Base-by-base conservation (phyloP, 2,888 invertebrate genomes). In the Dryobotodes eremita region DNA sequence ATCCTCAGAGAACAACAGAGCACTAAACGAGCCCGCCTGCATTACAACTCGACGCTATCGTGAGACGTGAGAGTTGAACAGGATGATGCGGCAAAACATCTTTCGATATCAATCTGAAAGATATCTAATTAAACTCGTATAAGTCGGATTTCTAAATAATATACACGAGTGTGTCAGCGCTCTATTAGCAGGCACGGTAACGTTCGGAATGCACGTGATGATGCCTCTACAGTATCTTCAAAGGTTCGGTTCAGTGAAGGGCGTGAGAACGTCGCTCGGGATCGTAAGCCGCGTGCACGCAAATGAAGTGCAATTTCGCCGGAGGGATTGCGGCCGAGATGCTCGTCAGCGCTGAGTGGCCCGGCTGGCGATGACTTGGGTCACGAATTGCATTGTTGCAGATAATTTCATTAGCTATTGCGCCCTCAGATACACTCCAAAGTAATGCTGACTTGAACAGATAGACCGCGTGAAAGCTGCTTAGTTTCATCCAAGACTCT, bases 251-350 rank as follows among this genome's bases (percentile, higher is more conserved):
- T 88, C 88, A 89, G 75, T 84, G 81, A 86, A 92, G 93, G 93
- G 94, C 95, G 95, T 95, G 95, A 94, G 95, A 95, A 95, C 92
- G 88, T 91, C 88, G 89, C 87, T 88, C 89, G 87, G 86, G 89
- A 89, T 92, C 91, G 89, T 93, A 90, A 92, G 93, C 92, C 89
- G 91, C 92, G 91, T 92, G 92, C 93, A 94, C 92, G 94, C 94
- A 95, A 95, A 95, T 95, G 94, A 95, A 95, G 95, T 93, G 94
- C 94, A 95, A 95, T 95, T 95, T 95, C 91, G 92, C 92, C 91
- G 82, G 90, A 91, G 91, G 91, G 92, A 93, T 94, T 94, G 93
- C 89, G 92, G 93, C 88, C 90, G 89, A 92, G 94, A 92, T 92
- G 92, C 88, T 90, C 90, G 91, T 92, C 88, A 88, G 90, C 79